phyloP scores from a whole-genome alignment of 2,113 vertebrate genomes.

The Microtus oregoni region DNA sequence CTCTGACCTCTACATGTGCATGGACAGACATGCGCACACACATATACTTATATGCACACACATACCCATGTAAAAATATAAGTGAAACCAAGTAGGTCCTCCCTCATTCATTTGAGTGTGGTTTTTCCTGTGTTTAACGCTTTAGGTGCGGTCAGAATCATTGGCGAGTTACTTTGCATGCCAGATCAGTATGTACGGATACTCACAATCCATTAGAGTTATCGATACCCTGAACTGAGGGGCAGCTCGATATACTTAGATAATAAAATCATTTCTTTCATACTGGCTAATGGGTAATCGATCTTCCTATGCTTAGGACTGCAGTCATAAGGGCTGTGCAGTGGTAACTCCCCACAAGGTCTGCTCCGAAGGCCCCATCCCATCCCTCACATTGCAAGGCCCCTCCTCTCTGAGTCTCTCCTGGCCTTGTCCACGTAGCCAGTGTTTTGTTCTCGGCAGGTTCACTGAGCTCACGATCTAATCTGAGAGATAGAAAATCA shows the following conservation, averaged over 20 bases:
- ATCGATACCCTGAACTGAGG: neutral
- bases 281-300: constrained; percentile 10
- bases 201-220: neutral
- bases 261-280: constrained; percentile 41
- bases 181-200: constrained; percentile 48
- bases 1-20: too few species aligned
- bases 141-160: constrained; percentile 77
- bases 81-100: constrained; percentile 70
- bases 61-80: neutral
- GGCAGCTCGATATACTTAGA: neutral
- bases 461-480: neutral
- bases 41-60: too few species aligned
- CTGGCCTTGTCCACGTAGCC: neutral
- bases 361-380: neutral
- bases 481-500: neutral
- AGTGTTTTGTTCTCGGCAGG: neutral
- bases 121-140: constrained; percentile 74
- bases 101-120: constrained; percentile 77
- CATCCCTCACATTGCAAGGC: neutral
- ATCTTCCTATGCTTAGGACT: neutral
- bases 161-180: constrained; percentile 52
- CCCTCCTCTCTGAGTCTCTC: neutral
- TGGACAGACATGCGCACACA: neutral
- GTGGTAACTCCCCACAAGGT: neutral
- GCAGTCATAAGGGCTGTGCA: neutral